Percentiles rank a stretch among this genome's conserved stretches.
phyloP scores from a whole-genome alignment of 2,888 invertebrate species.

The Onchidella celtica region DNA sequence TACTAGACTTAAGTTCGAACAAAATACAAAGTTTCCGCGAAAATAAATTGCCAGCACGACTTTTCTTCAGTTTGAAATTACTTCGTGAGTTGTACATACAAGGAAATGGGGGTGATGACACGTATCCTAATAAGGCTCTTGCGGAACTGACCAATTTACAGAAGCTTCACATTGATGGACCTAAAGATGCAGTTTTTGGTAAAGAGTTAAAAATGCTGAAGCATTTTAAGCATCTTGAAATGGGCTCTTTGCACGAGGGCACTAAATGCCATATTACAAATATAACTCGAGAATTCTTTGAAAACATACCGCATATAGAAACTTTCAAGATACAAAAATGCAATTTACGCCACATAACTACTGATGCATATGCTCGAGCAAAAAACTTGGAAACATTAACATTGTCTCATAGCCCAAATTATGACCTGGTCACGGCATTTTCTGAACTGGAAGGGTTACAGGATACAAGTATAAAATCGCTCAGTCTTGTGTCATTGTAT shows the following conservation, averaged over 20 bases:
- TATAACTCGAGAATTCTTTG: constrained; percentile 7
- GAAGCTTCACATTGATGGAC: constrained; percentile 12
- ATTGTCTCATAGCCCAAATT: neutral
- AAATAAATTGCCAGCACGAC: neutral
- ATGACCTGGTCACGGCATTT: constrained; percentile 18
- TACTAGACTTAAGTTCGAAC: constrained; percentile 2
- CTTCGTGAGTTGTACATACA: neutral
- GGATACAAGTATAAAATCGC: neutral
- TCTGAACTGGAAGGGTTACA: neutral
- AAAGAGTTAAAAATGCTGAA: constrained; percentile 7
- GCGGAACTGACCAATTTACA: too few species aligned
- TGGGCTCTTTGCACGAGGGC: too few species aligned
- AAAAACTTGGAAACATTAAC: neutral
- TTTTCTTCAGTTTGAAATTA: neutral
- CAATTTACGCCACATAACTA: neutral
- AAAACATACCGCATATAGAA: constrained; percentile 2
- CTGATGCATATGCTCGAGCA: neutral
- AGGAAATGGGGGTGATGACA: neutral
- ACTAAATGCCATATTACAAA: neutral
- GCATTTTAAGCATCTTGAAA: neutral
- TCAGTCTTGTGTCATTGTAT: neutral
- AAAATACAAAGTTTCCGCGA: neutral
- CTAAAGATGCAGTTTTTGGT: neutral
- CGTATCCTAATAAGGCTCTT: neutral
- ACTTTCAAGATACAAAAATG: neutral